Conservation (phyloP, 2,888 invertebrate species). For the Alviniconcha strummeri region DNA sequence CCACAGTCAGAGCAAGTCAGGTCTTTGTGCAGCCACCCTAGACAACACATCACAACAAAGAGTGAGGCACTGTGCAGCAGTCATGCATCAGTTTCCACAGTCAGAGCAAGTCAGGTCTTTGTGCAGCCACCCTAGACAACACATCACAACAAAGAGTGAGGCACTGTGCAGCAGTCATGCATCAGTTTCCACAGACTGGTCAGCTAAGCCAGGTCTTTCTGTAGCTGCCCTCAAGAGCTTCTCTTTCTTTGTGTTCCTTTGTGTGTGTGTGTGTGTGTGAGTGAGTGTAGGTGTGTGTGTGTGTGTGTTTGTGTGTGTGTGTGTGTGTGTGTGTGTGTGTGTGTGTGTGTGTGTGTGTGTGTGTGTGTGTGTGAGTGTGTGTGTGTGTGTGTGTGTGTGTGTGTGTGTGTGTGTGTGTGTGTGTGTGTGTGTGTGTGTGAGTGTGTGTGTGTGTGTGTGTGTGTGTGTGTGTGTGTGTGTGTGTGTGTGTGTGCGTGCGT, state of each 20-base stretch:
- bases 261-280: no score
- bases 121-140: slow-evolving; percentile 75
- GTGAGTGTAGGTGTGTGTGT: no score
- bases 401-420: neutral
- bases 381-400: slow-evolving; percentile 9
- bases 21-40: slow-evolving; percentile 73
- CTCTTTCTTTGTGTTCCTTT: no score
- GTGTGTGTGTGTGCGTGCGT: neutral
- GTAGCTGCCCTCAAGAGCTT: no score
- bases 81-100: slow-evolving; percentile 86
- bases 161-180: no score
- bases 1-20: slow-evolving; percentile 83
- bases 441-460: neutral
- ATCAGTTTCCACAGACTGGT: no score
- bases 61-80: slow-evolving; percentile 78
- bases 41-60: slow-evolving; percentile 75
- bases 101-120: slow-evolving; percentile 79
- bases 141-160: neutral
- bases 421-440: neutral
- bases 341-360: neutral
- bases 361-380: neutral
- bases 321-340: neutral
- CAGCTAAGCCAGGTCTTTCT: no score
- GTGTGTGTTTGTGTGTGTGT: no score
- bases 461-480: neutral